Evolutionary conservation across 2,113 vertebrate genomes (phyloP).

Genomic region (Danionella cerebrum): DNA sequence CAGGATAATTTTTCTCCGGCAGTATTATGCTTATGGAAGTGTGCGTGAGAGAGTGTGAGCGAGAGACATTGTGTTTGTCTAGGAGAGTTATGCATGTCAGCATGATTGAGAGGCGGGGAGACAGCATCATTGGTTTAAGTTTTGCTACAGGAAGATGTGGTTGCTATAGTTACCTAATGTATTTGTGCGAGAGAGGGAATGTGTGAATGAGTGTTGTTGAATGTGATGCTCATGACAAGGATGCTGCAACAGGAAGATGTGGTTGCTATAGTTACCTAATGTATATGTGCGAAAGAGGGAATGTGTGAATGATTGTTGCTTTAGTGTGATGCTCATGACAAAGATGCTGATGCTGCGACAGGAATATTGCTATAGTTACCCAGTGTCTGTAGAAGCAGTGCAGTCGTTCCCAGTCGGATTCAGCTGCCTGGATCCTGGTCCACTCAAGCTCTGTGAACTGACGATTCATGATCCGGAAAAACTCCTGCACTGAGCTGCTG

Average conservation of each 20-base stretch:
- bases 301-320: too few species aligned
- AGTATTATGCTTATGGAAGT: neutral
- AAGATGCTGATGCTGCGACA: too few species aligned
- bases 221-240: too few species aligned
- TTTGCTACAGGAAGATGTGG: slow-evolving; percentile 39
- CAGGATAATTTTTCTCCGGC: slow-evolving; percentile 1
- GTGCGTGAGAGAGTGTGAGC: neutral
- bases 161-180: too few species aligned
- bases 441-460: slow-evolving; percentile 91
- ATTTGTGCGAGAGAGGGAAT: too few species aligned
- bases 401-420: slow-evolving; percentile 78
- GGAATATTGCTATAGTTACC: slow-evolving; percentile 72
- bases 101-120: too few species aligned
- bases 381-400: slow-evolving; percentile 90
- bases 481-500: slow-evolving; percentile 80
- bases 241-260: slow-evolving; percentile 38
- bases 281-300: too few species aligned
- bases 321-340: too few species aligned
- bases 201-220: too few species aligned
- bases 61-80: neutral
- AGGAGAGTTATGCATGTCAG: neutral
- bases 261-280: too few species aligned
- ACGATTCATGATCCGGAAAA: slow-evolving; percentile 92
- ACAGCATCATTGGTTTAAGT: too few species aligned
- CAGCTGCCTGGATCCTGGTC: slow-evolving; percentile 73